Evolutionary conservation across 2,113 vertebrate genomes (phyloP), one percentile per base, ranked within the genome.

Genomic region (Epinephelus lanceolatus): DNA sequence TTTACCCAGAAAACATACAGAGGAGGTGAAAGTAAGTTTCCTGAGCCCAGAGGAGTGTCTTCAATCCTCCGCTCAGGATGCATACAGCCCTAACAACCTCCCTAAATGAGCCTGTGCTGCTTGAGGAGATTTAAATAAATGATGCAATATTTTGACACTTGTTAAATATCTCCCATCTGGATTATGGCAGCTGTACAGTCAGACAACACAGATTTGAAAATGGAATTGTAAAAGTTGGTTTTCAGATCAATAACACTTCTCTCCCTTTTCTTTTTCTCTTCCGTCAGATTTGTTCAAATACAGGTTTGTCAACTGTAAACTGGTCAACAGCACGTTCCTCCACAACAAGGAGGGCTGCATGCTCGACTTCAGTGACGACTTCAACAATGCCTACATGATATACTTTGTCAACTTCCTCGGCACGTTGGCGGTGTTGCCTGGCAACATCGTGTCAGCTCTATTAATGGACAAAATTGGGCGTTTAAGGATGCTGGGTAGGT

Each of bases 401-500:
- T 99, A 99, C 92, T 99, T 99, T 0, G 98, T 99, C 91, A 99
- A 97, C 95, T 99, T 99, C 94, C 81, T 99, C 27, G 98, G 98
- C 81, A 98, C 98, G 0, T 84, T 99, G 92, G 98, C 98, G 0
- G 98, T 99, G 80, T 95, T 99, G 55, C 98, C 98, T 0, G 98
- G 98, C 18, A 99, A 99, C 92, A 99, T 99, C 0, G 97, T 99
- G 81, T 99, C 98, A 0, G 98, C 98, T 4, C 94, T 99, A 77
- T 96, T 99, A 78, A 99, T 99, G 98, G 98, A 99, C 94, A 99
- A 99, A 95, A 98, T 99, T 0, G 98, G 98, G 30, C 96, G 98
- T 70, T 96, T 99, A 45, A 96, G 97, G 75, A 99, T 99, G 98
- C 94, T 99, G 83, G 98, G 98, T 99, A 84, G 87, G 93, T 80